A percentile compares a stretch with the other conserved stretches of the same genome.
These are phyloP conservation scores for Chrysogorgia sp. DNA, from an alignment of 92 coral and sea anemone genomes.

Conservation along the genomic window DNA sequence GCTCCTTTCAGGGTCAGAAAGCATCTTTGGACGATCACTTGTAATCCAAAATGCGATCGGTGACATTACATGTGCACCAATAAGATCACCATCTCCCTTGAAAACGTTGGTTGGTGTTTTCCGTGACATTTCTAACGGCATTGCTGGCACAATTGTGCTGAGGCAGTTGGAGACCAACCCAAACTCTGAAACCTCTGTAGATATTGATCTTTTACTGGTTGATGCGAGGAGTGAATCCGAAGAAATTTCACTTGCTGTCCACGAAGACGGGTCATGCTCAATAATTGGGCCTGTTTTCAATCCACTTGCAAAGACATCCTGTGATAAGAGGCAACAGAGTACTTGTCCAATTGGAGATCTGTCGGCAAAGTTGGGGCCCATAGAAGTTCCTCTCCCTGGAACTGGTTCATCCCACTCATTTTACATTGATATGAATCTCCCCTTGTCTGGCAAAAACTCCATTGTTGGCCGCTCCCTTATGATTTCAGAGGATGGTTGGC, in stretches of 20 bases:
- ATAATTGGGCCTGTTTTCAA: slow-evolving; percentile 3
- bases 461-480: slow-evolving; percentile 77
- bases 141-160: slow-evolving; percentile 82
- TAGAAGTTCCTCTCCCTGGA: slow-evolving; percentile 70
- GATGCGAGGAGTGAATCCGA: slow-evolving; percentile 38
- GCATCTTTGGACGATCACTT: slow-evolving; percentile 79
- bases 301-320: slow-evolving; percentile 23
- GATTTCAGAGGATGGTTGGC: slow-evolving; percentile 46
- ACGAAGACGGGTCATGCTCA: slow-evolving; percentile 21
- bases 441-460: slow-evolving; percentile 67
- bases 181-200: slow-evolving; percentile 59
- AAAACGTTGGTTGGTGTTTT: slow-evolving; percentile 67
- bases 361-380: slow-evolving; percentile 44
- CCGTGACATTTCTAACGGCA: slow-evolving; percentile 59
- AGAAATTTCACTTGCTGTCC: slow-evolving; percentile 4
- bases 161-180: slow-evolving; percentile 59
- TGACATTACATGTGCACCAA: slow-evolving; percentile 76
- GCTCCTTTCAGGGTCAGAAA: slow-evolving; percentile 60
- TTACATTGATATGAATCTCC: slow-evolving; percentile 77
- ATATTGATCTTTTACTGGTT: slow-evolving; percentile 69
- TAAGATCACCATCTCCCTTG: slow-evolving; percentile 38
- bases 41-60: slow-evolving; percentile 52
- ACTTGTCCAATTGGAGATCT: slow-evolving; percentile 28
- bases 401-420: slow-evolving; percentile 49
- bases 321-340: slow-evolving; percentile 21